Percentiles rank a stretch among this genome's conserved stretches.
phyloP scores from a whole-genome alignment of 2,797 vertebrate genomes.

The Falco peregrinus region DNA sequence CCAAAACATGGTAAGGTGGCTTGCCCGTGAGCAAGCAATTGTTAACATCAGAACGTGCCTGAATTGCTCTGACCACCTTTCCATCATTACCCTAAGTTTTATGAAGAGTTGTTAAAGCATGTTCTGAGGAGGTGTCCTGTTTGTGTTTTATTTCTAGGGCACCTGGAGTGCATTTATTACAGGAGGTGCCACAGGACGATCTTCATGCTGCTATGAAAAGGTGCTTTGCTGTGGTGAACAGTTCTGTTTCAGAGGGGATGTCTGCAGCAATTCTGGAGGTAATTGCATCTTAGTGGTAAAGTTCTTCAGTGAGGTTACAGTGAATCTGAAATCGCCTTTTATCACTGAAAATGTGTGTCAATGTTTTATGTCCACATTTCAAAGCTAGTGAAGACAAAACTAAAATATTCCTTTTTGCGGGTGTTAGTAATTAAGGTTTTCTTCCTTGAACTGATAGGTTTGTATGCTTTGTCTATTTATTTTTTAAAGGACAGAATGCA shows the following conservation, averaged over 20 bases:
- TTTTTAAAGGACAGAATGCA: not conserved
- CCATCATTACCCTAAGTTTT: not conserved
- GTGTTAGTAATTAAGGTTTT: not conserved
- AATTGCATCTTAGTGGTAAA: not conserved
- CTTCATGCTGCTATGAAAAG: constrained; percentile 86
- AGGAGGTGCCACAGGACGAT: constrained; percentile 85
- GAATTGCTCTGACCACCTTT: not conserved
- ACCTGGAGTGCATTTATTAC: constrained; percentile 84
- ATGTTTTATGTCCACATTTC: accelerated
- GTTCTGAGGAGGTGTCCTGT: not conserved
- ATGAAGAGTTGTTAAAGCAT: not conserved
- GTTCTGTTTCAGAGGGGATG: constrained; percentile 95
- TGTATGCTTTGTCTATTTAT: not conserved
- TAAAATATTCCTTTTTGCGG: not conserved
- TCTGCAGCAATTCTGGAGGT: constrained; percentile 96
- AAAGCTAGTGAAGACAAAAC: not conserved
- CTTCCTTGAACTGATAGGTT: not conserved
- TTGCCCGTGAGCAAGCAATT: not conserved
- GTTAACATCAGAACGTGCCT: not conserved
- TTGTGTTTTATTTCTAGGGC: constrained; percentile 71
- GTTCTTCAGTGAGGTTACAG: not conserved
- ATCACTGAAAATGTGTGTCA: not conserved
- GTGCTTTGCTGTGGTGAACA: constrained; percentile 90
- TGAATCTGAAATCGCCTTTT: not conserved
- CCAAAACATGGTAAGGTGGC: not conserved